These are phyloP conservation scores for Drosophila hamatofila DNA, from an alignment of 2,888 invertebrate genomes.

Conservation along the genomic window DNA sequence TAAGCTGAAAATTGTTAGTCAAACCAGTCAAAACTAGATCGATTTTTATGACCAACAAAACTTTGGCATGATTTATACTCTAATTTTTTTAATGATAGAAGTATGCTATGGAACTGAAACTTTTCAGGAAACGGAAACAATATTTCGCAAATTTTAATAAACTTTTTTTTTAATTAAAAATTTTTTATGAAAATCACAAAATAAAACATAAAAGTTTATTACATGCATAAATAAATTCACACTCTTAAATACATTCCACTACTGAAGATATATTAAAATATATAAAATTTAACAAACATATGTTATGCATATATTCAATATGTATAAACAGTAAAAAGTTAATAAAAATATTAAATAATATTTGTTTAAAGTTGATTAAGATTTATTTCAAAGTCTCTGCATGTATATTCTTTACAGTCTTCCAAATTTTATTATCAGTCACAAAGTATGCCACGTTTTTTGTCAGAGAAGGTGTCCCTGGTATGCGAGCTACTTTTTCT, in stretches of 20 bases:
- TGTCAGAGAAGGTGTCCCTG: neutral
- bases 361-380: neutral
- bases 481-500: conserved; percentile 9
- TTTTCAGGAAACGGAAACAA: neutral
- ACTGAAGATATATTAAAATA: neutral
- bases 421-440: neutral
- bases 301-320: neutral
- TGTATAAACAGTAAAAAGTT: neutral
- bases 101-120: neutral
- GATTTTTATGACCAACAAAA: no score
- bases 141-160: no score
- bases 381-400: neutral
- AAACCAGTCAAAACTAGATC: no score
- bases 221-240: neutral
- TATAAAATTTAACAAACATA: neutral
- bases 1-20: no score
- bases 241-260: neutral
- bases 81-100: neutral
- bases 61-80: no score
- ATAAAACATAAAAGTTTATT: neutral
- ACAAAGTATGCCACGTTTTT: conserved; percentile 7
- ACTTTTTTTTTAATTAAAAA: no score
- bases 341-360: neutral
- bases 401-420: no score
- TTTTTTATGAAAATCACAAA: neutral